Percentiles rank a stretch among this genome's conserved stretches.
These are phyloP conservation scores for Bungarus multicinctus DNA, from an alignment of 2,113 vertebrate species.

Conservation along the genomic window DNA sequence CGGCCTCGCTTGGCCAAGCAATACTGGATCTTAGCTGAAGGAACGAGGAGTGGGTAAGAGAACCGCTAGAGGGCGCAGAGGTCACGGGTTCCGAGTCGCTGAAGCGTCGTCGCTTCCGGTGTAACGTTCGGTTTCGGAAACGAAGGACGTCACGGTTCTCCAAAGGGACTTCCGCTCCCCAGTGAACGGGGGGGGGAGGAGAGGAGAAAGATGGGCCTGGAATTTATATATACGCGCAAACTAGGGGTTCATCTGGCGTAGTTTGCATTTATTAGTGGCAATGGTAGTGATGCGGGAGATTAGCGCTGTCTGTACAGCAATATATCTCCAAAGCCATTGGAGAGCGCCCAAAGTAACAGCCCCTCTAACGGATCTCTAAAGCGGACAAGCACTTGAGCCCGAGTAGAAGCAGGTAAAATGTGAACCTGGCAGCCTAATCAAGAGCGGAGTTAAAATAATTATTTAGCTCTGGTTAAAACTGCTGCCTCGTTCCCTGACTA, in stretches of 20 bases:
- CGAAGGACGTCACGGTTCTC: neutral
- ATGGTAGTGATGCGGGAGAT: neutral
- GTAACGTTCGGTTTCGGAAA: neutral
- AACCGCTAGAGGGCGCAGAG: neutral
- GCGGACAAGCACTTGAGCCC: neutral
- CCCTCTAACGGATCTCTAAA: neutral
- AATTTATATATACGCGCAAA: no score
- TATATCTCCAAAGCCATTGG: neutral
- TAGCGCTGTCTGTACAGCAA: neutral
- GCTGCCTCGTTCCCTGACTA: neutral
- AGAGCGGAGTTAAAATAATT: neutral
- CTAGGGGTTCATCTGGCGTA: no score
- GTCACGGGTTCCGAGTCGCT: neutral
- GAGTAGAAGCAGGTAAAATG: neutral
- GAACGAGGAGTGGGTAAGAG: neutral
- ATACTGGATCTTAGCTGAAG: neutral
- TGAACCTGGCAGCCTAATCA: neutral
- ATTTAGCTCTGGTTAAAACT: neutral
- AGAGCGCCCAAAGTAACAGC: neutral
- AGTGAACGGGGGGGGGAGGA: neutral
- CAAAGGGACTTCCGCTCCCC: neutral
- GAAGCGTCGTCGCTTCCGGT: neutral
- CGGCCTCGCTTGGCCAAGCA: no score
- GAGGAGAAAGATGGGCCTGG: rapidly evolving
- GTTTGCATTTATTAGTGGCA: neutral